These are phyloP conservation scores for Fratercula arctica DNA, from an alignment of 2,797 vertebrate species.

Conservation along the genomic window DNA sequence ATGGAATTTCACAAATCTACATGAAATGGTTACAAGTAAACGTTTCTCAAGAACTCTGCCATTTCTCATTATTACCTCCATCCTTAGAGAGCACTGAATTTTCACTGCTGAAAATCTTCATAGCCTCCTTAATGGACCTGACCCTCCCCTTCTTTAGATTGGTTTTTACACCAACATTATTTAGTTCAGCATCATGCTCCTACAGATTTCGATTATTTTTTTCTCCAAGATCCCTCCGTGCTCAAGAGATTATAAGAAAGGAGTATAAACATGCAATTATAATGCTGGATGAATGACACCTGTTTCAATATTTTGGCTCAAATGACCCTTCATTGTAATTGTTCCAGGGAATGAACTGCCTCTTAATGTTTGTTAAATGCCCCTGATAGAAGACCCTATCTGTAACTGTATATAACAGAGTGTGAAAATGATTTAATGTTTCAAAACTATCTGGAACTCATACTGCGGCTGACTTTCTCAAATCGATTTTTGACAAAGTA, in stretches of 20 bases:
- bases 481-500: slow-evolving; percentile 34
- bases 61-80: background rate
- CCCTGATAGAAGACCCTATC: background rate
- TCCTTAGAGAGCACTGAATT: background rate
- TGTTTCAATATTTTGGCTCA: background rate
- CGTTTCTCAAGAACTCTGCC: background rate
- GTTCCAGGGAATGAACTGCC: background rate
- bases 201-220: slow-evolving; percentile 23
- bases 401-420: background rate
- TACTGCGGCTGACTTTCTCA: slow-evolving; percentile 3
- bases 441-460: slow-evolving; percentile 23
- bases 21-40: background rate
- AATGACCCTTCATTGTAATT: background rate
- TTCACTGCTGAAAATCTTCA: background rate
- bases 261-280: slow-evolving; percentile 2
- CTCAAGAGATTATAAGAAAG: background rate
- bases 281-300: background rate
- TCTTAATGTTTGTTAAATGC: slow-evolving; percentile 17
- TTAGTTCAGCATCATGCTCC: background rate
- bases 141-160: background rate
- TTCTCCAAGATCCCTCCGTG: background rate
- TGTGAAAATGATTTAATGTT: slow-evolving; percentile 26
- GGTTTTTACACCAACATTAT: background rate
- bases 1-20: background rate
- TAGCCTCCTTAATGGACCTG: background rate